A percentile compares a stretch with the other conserved stretches of the same genome.
phyloP scores from a whole-genome alignment of 2,797 vertebrate species.

The Ibycter americanus region DNA sequence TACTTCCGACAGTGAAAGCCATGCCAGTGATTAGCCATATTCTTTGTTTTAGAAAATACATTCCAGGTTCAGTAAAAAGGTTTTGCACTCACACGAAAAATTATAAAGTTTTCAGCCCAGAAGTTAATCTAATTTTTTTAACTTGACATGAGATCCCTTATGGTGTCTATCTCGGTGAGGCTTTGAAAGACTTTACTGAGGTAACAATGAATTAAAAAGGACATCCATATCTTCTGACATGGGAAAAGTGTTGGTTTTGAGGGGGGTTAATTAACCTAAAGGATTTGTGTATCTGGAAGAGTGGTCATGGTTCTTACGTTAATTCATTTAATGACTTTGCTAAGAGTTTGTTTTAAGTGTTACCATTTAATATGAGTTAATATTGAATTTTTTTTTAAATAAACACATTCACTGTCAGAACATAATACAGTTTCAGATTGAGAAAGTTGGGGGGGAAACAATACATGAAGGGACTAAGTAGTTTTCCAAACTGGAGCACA shows the following conservation, averaged over 20 bases:
- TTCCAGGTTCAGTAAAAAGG: background rate
- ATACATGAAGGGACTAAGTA: background rate
- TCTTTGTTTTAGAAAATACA: background rate
- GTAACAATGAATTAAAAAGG: background rate
- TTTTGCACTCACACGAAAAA: background rate
- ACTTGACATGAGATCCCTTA: background rate
- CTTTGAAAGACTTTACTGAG: background rate
- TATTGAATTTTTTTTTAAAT: background rate
- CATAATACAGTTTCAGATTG: background rate
- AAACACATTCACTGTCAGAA: background rate
- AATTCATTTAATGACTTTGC: background rate
- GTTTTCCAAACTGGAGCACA: background rate
- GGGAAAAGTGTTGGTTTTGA: background rate
- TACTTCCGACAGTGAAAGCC: background rate
- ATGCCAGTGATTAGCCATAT: background rate
- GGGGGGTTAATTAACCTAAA: background rate
- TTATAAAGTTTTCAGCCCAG: background rate
- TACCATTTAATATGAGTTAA: background rate
- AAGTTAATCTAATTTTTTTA: background rate
- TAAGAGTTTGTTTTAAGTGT: background rate
- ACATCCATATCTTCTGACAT: background rate
- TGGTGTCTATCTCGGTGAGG: background rate
- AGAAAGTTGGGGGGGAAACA: background rate
- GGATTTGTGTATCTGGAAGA: background rate
- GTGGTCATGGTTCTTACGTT: background rate